Percentiles rank a stretch among this genome's conserved stretches.
Conservation (phyloP, 2,113 vertebrate genomes). For the Hystrix cristata region DNA sequence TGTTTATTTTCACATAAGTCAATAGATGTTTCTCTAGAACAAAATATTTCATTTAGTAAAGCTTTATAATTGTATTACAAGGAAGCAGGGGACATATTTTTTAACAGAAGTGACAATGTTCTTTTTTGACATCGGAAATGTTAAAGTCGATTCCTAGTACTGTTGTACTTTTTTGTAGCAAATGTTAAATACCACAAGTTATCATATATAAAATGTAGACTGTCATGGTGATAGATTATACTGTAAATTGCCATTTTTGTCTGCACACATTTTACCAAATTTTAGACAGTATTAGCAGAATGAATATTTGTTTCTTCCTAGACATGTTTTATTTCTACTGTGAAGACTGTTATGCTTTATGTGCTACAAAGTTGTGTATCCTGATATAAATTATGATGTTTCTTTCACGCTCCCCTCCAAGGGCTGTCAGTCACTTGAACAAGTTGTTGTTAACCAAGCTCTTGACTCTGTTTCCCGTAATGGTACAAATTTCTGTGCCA, state of each 20-base stretch:
- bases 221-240: constrained; percentile 78
- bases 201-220: constrained; percentile 52
- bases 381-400: constrained; percentile 56
- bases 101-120: constrained; percentile 73
- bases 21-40: constrained; percentile 70
- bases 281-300: constrained; percentile 82
- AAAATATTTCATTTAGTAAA: constrained; percentile 75
- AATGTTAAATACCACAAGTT: constrained; percentile 63
- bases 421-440: constrained; percentile 71
- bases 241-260: constrained; percentile 63
- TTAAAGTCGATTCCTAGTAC: constrained; percentile 51
- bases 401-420: constrained; percentile 40
- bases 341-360: constrained; percentile 76
- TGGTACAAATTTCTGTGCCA: constrained; percentile 79
- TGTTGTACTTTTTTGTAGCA: constrained; percentile 76
- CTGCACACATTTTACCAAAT: constrained; percentile 75
- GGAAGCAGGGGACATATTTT: constrained; percentile 67
- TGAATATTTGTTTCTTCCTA: constrained; percentile 56
- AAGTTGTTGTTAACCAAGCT: constrained; percentile 72
- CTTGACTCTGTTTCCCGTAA: constrained; percentile 76
- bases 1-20: constrained; percentile 74
- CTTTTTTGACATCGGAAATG: constrained; percentile 66
- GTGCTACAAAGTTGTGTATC: constrained; percentile 60
- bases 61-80: constrained; percentile 74
- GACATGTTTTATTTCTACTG: constrained; percentile 60